phyloP scores from a whole-genome alignment of 2,113 vertebrate species.

The Oplegnathus fasciatus region DNA sequence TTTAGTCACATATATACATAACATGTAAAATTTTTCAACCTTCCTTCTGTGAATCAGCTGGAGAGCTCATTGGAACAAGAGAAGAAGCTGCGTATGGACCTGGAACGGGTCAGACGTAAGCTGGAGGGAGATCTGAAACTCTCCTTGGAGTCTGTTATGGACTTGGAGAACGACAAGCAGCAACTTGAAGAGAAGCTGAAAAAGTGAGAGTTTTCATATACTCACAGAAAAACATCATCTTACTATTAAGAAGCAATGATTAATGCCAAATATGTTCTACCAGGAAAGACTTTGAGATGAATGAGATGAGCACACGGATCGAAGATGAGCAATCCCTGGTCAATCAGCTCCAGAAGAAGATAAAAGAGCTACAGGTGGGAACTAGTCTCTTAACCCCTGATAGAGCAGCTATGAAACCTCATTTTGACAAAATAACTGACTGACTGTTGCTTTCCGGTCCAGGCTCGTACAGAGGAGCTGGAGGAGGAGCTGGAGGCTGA shows the following conservation, averaged over 20 bases:
- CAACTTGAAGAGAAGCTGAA: constrained; percentile 95
- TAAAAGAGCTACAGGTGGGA: constrained; percentile 93
- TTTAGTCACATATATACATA: background rate
- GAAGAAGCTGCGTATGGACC: constrained; percentile 94
- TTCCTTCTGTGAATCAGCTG: constrained; percentile 81
- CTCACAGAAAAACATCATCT: background rate
- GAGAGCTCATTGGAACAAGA: constrained; percentile 96
- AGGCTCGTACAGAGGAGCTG: constrained; percentile 92
- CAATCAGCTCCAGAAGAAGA: constrained; percentile 93
- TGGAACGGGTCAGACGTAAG: constrained; percentile 92
- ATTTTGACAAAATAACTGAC: constrained; percentile 7
- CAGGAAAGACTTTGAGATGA: constrained; percentile 95
- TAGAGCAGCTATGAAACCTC: background rate
- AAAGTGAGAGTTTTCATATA: constrained; percentile 84
- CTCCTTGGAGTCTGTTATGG: constrained; percentile 91
- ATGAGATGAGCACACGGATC: constrained; percentile 88
- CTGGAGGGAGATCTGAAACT: constrained; percentile 95
- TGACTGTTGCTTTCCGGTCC: background rate
- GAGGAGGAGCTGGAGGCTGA: constrained; percentile 95
- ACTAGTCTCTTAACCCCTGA: background rate
- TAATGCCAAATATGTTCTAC: background rate
- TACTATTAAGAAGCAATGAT: background rate
- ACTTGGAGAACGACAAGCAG: constrained; percentile 94
- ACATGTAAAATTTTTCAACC: background rate
- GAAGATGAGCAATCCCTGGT: constrained; percentile 91